Base-by-base conservation (phyloP, 2,888 invertebrate species). In the Pseudoips prasinana region DNA sequence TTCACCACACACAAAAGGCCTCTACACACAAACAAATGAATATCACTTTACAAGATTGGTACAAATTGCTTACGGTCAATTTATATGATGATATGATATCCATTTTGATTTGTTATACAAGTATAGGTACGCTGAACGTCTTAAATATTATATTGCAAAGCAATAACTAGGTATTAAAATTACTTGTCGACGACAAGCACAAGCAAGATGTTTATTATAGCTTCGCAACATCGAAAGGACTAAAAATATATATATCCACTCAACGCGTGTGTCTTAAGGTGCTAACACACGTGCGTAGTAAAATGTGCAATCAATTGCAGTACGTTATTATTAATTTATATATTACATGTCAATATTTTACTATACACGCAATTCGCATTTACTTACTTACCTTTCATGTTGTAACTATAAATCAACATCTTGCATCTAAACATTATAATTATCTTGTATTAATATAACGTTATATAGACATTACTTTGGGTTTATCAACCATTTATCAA, bases 401-500 rank as follows among this genome's bases (percentile, higher is more conserved):
- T n/a, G 20, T 7, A 3, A 30, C 28, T 32, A 36, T 27, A 3
- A 29, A 28, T 10, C 46, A 44, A 41, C 37, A 48, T 17, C 22
- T 30, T 33, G 37, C 24, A 23, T 36, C 26, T 33, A 43, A 46
- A 48, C 32, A 47, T 46, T 32, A 35, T 56, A 55, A 47, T 48
- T 39, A 51, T 52, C 40, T 54, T 34, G 44, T 45, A 51, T 35
- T 33, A 44, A 35, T 42, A 39, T 39, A 52, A 54, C 40, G 39
- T 34, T 52, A 44, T 32, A 49, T 48, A 51, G 44, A 54, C 32
- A 54, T 45, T 46, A 56, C 36, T 41, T 43, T 42, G 43, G 47
- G 46, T 52, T 44, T 43, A 33, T 22, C 7, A 53, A 57, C 45
- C 49, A 48, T 51, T 47, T 56, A 56, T 64, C 58, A 66, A 70